Conservation (phyloP, 2,888 invertebrate genomes). For the Drosophila fulvimacula region DNA sequence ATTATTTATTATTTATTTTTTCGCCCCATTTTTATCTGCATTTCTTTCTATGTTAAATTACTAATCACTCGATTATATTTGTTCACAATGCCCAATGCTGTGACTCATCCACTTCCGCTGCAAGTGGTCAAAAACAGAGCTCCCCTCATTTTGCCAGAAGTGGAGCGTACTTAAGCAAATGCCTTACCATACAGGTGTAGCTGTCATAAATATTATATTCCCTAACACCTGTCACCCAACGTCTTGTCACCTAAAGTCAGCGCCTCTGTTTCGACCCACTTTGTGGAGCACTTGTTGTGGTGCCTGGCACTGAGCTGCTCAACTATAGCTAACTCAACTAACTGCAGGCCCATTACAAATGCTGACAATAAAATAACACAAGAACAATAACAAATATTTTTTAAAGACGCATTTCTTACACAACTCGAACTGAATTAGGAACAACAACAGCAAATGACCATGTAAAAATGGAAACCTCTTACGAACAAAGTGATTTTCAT, state of each 20-base stretch:
- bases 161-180: neutral
- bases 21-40: neutral
- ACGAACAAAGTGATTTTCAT: constrained; percentile 1
- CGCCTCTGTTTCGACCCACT: constrained; percentile 15
- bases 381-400: constrained; percentile 46
- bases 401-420: constrained; percentile 72
- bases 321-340: neutral
- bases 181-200: constrained; percentile 1
- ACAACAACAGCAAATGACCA: constrained; percentile 27
- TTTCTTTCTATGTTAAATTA: neutral
- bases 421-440: constrained; percentile 25
- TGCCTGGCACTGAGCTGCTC: constrained; percentile 3
- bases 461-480: constrained; percentile 21
- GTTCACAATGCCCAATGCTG: neutral
- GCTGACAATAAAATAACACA: constrained; percentile 4
- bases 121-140: constrained; percentile 6
- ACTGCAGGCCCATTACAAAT: constrained; percentile 22
- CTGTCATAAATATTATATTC: constrained; percentile 19
- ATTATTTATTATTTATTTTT: neutral
- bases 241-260: neutral
- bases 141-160: neutral
- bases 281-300: constrained; percentile 18
- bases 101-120: constrained; percentile 1
- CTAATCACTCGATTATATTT: constrained; percentile 11
- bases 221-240: neutral